These are phyloP conservation scores for Netta rufina DNA, from an alignment of 2,797 vertebrate species.

Conservation along the genomic window DNA sequence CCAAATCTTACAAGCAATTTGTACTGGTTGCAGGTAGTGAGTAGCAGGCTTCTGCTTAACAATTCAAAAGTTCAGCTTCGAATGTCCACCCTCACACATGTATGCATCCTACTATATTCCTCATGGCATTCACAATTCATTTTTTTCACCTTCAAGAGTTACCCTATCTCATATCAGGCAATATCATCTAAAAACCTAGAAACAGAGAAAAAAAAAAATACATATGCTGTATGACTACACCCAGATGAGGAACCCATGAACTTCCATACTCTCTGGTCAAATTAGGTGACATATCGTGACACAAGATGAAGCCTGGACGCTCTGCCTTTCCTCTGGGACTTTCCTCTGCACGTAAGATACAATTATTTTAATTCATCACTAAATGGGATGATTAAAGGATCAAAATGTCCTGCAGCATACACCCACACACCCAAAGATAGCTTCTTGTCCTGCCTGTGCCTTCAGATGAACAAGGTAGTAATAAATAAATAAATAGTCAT, in stretches of 20 bases:
- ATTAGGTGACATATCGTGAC: background rate
- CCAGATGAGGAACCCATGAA: background rate
- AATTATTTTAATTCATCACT: background rate
- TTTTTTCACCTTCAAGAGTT: background rate
- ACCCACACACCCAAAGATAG: background rate
- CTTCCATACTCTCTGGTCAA: background rate
- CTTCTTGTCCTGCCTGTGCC: background rate
- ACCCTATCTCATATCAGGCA: background rate
- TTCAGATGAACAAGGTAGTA: background rate
- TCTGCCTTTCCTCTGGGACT: background rate
- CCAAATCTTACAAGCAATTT: background rate
- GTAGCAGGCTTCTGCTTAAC: background rate
- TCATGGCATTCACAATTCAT: background rate
- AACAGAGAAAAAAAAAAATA: background rate
- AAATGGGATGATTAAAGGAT: background rate
- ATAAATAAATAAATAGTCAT: background rate
- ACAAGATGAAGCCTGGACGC: too few relatives aligned
- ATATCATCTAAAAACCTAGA: background rate
- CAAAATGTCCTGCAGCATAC: background rate
- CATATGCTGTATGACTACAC: background rate
- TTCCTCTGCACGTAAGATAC: background rate
- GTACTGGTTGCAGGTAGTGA: background rate
- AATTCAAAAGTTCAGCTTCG: background rate
- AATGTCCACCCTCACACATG: fast-evolving
- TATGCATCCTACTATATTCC: background rate